These are phyloP conservation scores for Tringa solitaria DNA, from an alignment of 2,113 vertebrate species.

Conservation along the genomic window DNA sequence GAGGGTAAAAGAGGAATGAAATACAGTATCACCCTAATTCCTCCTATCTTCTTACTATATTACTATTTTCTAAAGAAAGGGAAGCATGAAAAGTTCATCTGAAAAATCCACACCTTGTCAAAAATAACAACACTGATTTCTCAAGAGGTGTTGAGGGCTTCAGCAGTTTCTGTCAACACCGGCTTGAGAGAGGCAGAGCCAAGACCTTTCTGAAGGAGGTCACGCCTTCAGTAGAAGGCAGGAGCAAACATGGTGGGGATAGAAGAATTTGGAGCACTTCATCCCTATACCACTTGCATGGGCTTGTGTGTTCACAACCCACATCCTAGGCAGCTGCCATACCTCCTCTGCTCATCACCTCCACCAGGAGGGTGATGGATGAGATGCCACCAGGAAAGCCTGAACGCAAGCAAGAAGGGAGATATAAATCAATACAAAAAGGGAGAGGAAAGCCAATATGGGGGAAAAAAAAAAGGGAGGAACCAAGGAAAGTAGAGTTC, in stretches of 20 bases:
- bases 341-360: neutral
- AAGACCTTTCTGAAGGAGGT: neutral
- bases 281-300: neutral
- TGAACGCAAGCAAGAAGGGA: neutral
- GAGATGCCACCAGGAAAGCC: neutral
- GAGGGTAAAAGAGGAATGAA: neutral
- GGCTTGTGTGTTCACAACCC: fast-evolving
- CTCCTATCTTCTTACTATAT: neutral
- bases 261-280: neutral
- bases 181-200: neutral
- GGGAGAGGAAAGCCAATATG: neutral
- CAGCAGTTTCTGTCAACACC: neutral
- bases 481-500: neutral
- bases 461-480: neutral
- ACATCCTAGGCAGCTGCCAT: neutral
- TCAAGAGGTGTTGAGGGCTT: neutral
- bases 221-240: neutral
- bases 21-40: neutral
- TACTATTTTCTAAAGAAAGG: neutral
- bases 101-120: neutral
- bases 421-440: neutral
- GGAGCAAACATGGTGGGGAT: neutral
- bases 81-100: neutral
- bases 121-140: neutral
- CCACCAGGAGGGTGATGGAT: neutral